phyloP scores from a whole-genome alignment of 2,888 invertebrate species.

The Lepetodrilus schrolli region DNA sequence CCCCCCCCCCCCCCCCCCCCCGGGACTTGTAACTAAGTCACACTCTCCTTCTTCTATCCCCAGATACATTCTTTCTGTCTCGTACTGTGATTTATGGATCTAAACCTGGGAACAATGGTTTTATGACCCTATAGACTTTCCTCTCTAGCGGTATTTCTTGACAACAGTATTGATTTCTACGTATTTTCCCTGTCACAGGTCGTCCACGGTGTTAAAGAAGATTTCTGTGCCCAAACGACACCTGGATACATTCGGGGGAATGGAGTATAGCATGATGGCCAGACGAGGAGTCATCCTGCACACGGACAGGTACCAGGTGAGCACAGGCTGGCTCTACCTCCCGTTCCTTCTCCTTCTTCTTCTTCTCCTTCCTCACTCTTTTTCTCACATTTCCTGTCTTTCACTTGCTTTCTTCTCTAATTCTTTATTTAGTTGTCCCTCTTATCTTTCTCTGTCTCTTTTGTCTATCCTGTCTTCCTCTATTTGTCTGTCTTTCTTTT shows the following conservation, averaged over 20 bases:
- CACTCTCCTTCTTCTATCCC: too few species aligned
- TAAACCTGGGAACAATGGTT: too few species aligned
- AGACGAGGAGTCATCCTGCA: slow-evolving; percentile 62
- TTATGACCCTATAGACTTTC: too few species aligned
- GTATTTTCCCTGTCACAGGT: slow-evolving; percentile 48
- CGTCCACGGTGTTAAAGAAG: slow-evolving; percentile 64
- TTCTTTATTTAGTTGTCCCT: neutral
- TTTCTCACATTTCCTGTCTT: neutral
- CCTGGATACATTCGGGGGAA: slow-evolving; percentile 59
- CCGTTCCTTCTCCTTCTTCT: neutral
- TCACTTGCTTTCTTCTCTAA: neutral
- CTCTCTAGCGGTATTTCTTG: too few species aligned
- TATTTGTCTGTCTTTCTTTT: too few species aligned
- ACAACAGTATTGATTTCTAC: too few species aligned
- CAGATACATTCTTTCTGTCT: too few species aligned
- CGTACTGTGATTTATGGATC: too few species aligned
- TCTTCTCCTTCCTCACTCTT: neutral
- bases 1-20: too few species aligned
- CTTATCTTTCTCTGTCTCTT: slow-evolving; percentile 4
- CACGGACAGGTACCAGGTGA: slow-evolving; percentile 63
- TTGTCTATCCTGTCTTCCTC: neutral
- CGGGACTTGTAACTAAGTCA: too few species aligned
- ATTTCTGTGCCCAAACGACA: slow-evolving; percentile 62
- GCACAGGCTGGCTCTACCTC: too few species aligned
- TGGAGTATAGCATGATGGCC: slow-evolving; percentile 47